Evolutionary conservation across 1,140 invertebrate species (phyloP).

Genomic region (Drosophila erecta): DNA sequence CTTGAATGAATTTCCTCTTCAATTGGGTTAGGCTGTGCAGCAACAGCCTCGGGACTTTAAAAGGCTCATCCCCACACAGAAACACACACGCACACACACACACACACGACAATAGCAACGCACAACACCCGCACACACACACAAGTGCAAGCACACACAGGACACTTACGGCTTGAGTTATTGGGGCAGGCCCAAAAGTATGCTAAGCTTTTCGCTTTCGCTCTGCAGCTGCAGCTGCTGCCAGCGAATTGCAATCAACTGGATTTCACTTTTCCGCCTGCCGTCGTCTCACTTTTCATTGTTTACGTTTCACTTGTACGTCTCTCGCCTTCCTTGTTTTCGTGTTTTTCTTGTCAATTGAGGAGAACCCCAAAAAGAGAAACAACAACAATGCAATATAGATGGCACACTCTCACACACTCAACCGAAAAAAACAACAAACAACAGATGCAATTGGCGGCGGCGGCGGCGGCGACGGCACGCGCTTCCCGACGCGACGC

Average conservation of each 20-base stretch:
- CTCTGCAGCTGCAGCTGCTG: neutral
- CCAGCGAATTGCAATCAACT: constrained; percentile 32
- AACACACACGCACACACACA: neutral
- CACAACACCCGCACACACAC: neutral
- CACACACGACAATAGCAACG: neutral
- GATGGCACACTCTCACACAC: constrained; percentile 2
- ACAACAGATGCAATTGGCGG: constrained; percentile 21
- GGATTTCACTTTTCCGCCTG: constrained; percentile 48
- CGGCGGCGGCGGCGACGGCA: constrained; percentile 10
- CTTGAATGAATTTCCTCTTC: neutral
- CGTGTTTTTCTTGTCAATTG: constrained; percentile 20
- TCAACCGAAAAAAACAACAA: constrained; percentile 27
- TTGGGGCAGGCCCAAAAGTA: constrained; percentile 37
- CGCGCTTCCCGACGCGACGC: constrained; percentile 23
- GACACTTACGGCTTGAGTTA: constrained; percentile 38
- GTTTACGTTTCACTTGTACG: constrained; percentile 53
- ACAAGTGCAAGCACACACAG: neutral
- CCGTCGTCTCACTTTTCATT: constrained; percentile 48
- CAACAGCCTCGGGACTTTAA: constrained; percentile 11
- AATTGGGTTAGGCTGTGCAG: constrained; percentile 6
- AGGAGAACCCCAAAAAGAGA: constrained; percentile 19
- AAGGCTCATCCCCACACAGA: neutral
- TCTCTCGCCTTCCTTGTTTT: constrained; percentile 21
- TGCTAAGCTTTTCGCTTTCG: constrained; percentile 27
- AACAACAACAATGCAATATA: neutral